Evolutionary conservation across 2,888 invertebrate genomes (phyloP), one percentile per base, ranked within the genome.

Genomic region (Anarsia innoxiella): DNA sequence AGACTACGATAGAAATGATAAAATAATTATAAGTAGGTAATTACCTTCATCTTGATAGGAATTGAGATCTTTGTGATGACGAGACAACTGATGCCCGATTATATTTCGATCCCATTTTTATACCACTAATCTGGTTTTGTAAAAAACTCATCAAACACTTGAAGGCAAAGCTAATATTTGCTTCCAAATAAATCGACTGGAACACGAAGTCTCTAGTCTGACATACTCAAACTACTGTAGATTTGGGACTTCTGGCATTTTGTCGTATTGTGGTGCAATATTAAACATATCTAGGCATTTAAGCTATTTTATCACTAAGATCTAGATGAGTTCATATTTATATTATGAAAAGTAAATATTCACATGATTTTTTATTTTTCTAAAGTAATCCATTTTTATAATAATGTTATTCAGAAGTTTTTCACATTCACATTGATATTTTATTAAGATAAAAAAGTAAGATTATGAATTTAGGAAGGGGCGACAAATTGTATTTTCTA

Each of bases 1-100:
- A 37, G 23, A 69, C 23, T 1, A 73, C 40, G 33, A 70, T 48
- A 33, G 66, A 50, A 34, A 77, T 45, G 31, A 70, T 67, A 83
- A 82, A 50, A 3, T 42, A 5, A 19, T 3, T 3, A 19, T 19
- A 19, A 19, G 19, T 19, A 5, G 4, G 3, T 19, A 19, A 13
- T 45, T 71, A 80, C 82, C 82, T 76, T 73, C 80, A 82, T 82
- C 32, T 54, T 70, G 59, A 45, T 34, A 41, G 40, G 34, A 37
- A 43, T 41, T 71, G 72, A 76, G 72, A 74, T 78, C 71, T 58
- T 59, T 46, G 53, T 56, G 57, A 61, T 42, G 32, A 14, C 35
- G 30, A 45, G 45, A 47, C 47, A 60, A 75, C 65, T 79, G 75
- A 68, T 77, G 60, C 14, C 32, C 23, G 12, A 8, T 25, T 2